Conservation (phyloP, 2,888 invertebrate species). For the Ceriagrion tenellum region DNA sequence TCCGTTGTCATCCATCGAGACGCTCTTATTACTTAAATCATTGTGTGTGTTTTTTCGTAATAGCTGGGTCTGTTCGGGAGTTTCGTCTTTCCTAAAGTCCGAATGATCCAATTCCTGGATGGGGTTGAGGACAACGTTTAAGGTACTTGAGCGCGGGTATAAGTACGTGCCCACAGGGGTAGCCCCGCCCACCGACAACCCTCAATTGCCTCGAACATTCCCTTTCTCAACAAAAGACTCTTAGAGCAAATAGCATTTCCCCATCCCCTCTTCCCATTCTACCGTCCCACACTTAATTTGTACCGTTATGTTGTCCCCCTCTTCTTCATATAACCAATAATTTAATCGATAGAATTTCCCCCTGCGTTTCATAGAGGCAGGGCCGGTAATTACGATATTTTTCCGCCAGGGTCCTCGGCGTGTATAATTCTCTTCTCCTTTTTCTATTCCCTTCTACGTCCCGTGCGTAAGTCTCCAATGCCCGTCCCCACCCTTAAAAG, state of each 20-base stretch:
- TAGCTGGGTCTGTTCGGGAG: not conserved
- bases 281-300: slow-evolving; percentile 29
- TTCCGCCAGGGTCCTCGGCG: not conserved
- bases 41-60: not conserved
- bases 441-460: not conserved
- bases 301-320: slow-evolving; percentile 1
- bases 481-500: not conserved
- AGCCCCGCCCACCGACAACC: not conserved
- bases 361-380: not conserved
- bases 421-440: not conserved
- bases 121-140: not conserved
- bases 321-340: not conserved
- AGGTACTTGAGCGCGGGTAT: not conserved
- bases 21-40: not conserved
- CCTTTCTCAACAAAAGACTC: not conserved
- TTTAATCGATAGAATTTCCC: slow-evolving; percentile 46
- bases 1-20: not conserved
- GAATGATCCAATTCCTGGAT: not conserved
- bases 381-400: slow-evolving; percentile 43
- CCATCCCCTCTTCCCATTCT: not conserved
- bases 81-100: not conserved
- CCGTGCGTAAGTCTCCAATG: not conserved
- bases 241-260: not conserved
- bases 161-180: not conserved
- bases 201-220: not conserved